Base-by-base conservation (phyloP, 2,888 invertebrate genomes). In the Diarsia brunnea region DNA sequence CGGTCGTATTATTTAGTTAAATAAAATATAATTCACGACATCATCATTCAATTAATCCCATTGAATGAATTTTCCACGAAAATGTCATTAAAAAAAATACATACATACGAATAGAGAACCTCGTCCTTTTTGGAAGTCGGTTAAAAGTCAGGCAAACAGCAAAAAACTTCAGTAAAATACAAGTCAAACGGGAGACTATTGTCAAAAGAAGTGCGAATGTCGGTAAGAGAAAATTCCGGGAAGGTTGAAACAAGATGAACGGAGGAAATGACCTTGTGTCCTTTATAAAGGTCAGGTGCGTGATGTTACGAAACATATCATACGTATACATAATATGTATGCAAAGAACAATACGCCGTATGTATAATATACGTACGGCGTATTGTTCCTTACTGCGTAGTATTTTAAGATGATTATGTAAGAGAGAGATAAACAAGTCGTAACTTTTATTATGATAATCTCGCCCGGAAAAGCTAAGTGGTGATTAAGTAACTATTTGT, bases 311-410 rank as follows among this genome's bases (percentile, higher is more conserved):
- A 53, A 19, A 2, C 31, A 4, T 31, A 31, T 31, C 31, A 31
- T 31, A 31, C 4, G 4, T 31, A 4, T 31, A n/a, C n/a, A n/a
- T n/a, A n/a, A n/a, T n/a, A n/a, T n/a, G n/a, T n/a, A n/a, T n/a
- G n/a, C n/a, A n/a, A n/a, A n/a, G n/a, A n/a, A n/a, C n/a, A n/a
- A n/a, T n/a, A n/a, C n/a, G n/a, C n/a, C n/a, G n/a, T n/a, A n/a
- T n/a, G n/a, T n/a, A n/a, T n/a, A n/a, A 31, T 31, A 31, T 31
- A 31, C 60, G 5, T 38, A 38, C 38, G 61, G 55, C 69, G 38
- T 67, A 58, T 11, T 75, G 10, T 12, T 11, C 7, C 12, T 63
- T 55, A 31, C 43, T 81, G 75, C 63, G 81, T 77, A 49, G n/a
- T 55, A 14, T 55, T n/a, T 19, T 31, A 31, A 51, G n/a, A 55